phyloP scores from a whole-genome alignment of 2,888 invertebrate genomes.

The Torymus texanus region DNA sequence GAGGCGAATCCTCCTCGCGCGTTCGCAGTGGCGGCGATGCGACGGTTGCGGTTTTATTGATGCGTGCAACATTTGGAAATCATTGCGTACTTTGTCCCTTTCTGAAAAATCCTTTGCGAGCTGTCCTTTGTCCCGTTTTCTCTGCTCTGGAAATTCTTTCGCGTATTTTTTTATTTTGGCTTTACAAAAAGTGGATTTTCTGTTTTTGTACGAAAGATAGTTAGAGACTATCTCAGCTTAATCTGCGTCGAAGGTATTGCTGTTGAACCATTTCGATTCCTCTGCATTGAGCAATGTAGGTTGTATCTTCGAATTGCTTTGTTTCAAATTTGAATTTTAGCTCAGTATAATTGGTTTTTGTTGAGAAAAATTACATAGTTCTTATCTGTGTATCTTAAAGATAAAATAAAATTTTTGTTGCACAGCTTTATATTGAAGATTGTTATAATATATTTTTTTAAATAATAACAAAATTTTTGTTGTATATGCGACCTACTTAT shows the following conservation, averaged over 20 bases:
- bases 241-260: constrained; percentile 63
- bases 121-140: constrained; percentile 18
- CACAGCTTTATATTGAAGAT: too few species aligned
- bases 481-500: too few species aligned
- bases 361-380: too few species aligned
- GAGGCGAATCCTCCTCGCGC: constrained; percentile 28
- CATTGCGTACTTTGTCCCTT: constrained; percentile 47
- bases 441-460: too few species aligned
- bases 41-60: constrained; percentile 28
- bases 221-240: constrained; percentile 28
- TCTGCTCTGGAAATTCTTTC: constrained; percentile 4
- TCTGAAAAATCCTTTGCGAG: constrained; percentile 24
- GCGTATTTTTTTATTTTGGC: constrained; percentile 7
- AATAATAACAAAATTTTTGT: too few species aligned
- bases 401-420: too few species aligned
- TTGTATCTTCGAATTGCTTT: too few species aligned
- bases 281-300: too few species aligned
- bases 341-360: too few species aligned
- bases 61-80: constrained; percentile 52
- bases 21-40: constrained; percentile 34
- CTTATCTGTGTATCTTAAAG: too few species aligned
- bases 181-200: constrained; percentile 27
- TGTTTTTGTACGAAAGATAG: constrained; percentile 22
- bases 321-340: too few species aligned
- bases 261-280: constrained; percentile 35